Conservation (phyloP, 2,797 vertebrate species). For the Parotocinclus haroldoi region DNA sequence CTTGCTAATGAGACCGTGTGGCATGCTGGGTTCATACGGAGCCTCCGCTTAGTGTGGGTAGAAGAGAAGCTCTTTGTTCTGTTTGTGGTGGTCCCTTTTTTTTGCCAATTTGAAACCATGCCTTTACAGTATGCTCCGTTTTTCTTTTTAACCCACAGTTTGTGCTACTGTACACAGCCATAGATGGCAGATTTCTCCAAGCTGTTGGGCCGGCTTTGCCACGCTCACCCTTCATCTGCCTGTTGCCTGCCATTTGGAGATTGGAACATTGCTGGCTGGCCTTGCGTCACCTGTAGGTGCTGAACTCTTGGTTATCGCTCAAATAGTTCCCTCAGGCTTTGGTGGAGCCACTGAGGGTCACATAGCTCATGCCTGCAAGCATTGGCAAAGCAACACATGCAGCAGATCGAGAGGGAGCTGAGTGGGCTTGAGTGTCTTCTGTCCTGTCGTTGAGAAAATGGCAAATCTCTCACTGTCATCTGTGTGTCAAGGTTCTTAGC, state of each 20-base stretch:
- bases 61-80: slow-evolving; percentile 58
- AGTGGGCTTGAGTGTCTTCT: slow-evolving; percentile 36
- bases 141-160: slow-evolving; percentile 51
- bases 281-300: slow-evolving; percentile 36
- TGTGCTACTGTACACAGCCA: slow-evolving; percentile 60
- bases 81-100: slow-evolving; percentile 44
- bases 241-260: slow-evolving; percentile 62
- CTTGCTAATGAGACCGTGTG: slow-evolving; percentile 61
- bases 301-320: slow-evolving; percentile 37
- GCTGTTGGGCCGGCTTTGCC: slow-evolving; percentile 62
- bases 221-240: slow-evolving; percentile 61
- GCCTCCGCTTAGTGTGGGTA: slow-evolving; percentile 57
- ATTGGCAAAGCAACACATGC: slow-evolving; percentile 39
- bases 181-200: slow-evolving; percentile 71
- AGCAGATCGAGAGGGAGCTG: slow-evolving; percentile 22
- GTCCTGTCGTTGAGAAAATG: slow-evolving; percentile 64
- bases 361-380: slow-evolving; percentile 50
- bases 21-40: slow-evolving; percentile 57
- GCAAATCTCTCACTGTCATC: slow-evolving; percentile 69
- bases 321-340: slow-evolving; percentile 46
- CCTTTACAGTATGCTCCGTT: slow-evolving; percentile 57
- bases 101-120: slow-evolving; percentile 55
- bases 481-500: slow-evolving; percentile 64
- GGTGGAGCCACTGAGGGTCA: slow-evolving; percentile 23
- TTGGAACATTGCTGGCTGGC: slow-evolving; percentile 62